Base-by-base conservation (phyloP, 2,888 invertebrate genomes). In the Desoria tigrina region DNA sequence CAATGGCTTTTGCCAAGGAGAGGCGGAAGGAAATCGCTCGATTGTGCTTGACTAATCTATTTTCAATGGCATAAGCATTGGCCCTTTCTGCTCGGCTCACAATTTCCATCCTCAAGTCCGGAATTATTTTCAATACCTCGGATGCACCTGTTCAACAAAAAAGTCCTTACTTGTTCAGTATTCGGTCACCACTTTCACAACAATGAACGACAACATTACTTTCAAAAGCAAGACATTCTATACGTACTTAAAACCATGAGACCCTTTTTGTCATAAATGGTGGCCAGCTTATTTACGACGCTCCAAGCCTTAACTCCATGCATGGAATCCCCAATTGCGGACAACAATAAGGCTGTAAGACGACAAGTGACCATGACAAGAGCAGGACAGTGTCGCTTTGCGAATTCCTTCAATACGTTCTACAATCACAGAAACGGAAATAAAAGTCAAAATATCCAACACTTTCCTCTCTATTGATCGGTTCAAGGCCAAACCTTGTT, bases 251-350 rank as follows among this genome's bases (percentile, higher is more conserved):
- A 50, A 9, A 68, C 59, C 24, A 65, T 32, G 1, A 65, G 42
- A 27, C 68, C 68, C 32, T 65, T 68, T 24, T 59, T 54, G 27
- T 65, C 68, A 32, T 60, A 68, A 21, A 65, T 21, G 18, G 59
- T 68, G 3, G 65, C 58, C 24, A 65, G 45, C 1, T 39, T 45
- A 16, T 24, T 59, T 0, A 60, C 50, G 14, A 62, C 27, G 23
- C 50, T 56, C 68, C 68, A 68, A 1, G 60, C 68, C 18, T 68
- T 68, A 2, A 45, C 60, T n/a, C 62, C 45, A 37, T 59, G 50
- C 4, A 63, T 6, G 14, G 42, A 53, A 27, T 65, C 65, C 3
- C 68, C 63, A 14, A 68, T 42, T 1, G 57, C 62, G 2, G 54
- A 26, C 39, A 68, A 27, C 11, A 42, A 27, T 1, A 51, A 42